These are phyloP conservation scores for Dryoscopus gambensis DNA, from an alignment of 2,113 vertebrate species.

Conservation along the genomic window DNA sequence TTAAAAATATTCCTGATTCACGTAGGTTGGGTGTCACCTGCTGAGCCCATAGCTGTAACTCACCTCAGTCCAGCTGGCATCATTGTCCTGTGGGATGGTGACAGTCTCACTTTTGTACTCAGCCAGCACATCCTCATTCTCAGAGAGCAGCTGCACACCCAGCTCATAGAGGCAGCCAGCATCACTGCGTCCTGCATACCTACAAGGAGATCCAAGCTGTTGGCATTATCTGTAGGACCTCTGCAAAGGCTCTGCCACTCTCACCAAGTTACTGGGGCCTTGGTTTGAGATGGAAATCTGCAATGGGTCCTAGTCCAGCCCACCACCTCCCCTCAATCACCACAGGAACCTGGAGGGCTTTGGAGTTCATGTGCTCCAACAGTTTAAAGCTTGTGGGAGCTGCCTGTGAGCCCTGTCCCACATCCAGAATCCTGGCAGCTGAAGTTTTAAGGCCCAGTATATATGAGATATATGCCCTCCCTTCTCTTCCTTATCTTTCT, in stretches of 20 bases:
- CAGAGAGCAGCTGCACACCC: conserved; percentile 71
- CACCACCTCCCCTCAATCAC: background rate
- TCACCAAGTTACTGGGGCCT: background rate
- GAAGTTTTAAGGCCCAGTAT: background rate
- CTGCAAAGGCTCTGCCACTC: background rate
- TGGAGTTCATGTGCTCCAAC: background rate
- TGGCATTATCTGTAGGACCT: background rate
- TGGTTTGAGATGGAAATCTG: background rate
- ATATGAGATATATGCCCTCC: background rate
- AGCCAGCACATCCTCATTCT: conserved; percentile 68
- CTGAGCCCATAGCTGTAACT: background rate
- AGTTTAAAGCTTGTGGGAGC: background rate
- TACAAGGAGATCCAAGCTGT: background rate
- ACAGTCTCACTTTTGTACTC: conserved; percentile 75
- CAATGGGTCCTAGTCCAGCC: background rate
- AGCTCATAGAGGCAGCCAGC: conserved; percentile 74
- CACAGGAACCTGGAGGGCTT: background rate
- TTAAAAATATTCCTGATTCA: background rate
- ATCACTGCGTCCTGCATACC: conserved; percentile 73
- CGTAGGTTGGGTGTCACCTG: background rate
- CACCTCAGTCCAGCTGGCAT: conserved; percentile 69
- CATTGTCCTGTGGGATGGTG: conserved; percentile 42
- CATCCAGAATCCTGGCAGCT: background rate
- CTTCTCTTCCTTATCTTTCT: background rate
- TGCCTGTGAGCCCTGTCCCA: background rate